A percentile compares a stretch with the other conserved stretches of the same genome.
phyloP scores from a whole-genome alignment of 1,140 invertebrate genomes.

The Nixonia krombeini region DNA sequence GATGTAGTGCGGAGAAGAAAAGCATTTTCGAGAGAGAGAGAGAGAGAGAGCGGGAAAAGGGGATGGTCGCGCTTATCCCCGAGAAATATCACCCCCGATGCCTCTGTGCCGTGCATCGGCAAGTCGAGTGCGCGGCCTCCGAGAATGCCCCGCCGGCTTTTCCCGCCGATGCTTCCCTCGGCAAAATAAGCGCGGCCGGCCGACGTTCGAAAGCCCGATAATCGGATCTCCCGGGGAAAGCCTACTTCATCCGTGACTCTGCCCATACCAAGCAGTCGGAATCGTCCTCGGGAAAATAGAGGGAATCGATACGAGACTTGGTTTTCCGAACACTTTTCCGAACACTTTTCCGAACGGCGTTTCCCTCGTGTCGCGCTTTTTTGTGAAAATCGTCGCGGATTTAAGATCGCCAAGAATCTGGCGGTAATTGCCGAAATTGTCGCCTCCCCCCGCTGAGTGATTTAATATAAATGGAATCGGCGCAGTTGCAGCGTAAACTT shows the following conservation, averaged over 20 bases:
- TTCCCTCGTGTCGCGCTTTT: too few relatives aligned
- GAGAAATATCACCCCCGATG: constrained; percentile 20
- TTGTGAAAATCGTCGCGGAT: not conserved
- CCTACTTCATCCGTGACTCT: constrained; percentile 15
- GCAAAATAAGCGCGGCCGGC: constrained; percentile 14
- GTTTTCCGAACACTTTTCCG: too few relatives aligned
- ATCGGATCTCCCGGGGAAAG: constrained; percentile 26
- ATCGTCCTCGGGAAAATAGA: not conserved
- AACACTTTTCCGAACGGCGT: too few relatives aligned
- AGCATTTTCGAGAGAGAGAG: constrained; percentile 7
- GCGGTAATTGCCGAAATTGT: too few relatives aligned
- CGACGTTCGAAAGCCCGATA: constrained; percentile 24
- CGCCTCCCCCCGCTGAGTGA: too few relatives aligned
- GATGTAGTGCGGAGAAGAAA: constrained; percentile 23
- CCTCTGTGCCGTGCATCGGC: not conserved
- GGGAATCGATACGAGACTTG: not conserved
- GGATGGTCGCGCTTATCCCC: constrained; percentile 16
- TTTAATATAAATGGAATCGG: too few relatives aligned
- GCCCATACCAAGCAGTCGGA: not conserved
- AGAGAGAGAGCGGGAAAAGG: constrained; percentile 2
- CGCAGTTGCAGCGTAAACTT: too few relatives aligned
- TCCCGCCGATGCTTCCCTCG: not conserved
- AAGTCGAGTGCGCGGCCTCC: constrained; percentile 2
- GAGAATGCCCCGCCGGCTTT: constrained; percentile 6
- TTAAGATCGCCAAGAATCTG: too few relatives aligned